Base-by-base conservation (phyloP, 2,797 vertebrate genomes). In the Ptychadena robeensis region DNA sequence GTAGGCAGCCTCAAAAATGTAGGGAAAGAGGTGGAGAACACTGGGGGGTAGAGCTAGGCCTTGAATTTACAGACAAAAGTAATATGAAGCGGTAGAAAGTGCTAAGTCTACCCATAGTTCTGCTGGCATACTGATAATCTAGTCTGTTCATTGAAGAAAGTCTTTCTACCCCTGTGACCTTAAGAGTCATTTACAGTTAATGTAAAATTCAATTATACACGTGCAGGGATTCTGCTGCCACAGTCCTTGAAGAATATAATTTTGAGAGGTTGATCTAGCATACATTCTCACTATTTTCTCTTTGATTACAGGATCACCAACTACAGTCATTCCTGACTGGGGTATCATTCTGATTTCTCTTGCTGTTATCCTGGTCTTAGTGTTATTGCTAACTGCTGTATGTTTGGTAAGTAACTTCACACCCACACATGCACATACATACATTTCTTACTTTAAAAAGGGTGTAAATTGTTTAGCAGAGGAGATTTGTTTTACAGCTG, bases 341-440 rank as follows among this genome's bases (percentile, higher is more conserved):
- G 75, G 75, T n/a, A 68, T 78, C 31, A 68, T 68, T 32, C 64
- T 78, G 14, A 68, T 78, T 18, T 34, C 30, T 27, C 40, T 78
- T 35, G 75, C 30, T 2, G 75, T 57, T 34, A 53, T 78, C 30
- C 40, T 67, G 53, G 30, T 15, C 2, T 27, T 14, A 7, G 2
- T 9, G 9, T 4, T 3, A 28, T 12, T 68, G 10, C 10, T 78
- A 1, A 3, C 10, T 35, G 7, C n/a, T 25, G 15, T 27, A 2
- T 78, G 34, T 68, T 25, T 8, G 40, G 75, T 78, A 78, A 68
- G 75, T 61, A 10, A 61, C 11, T 10, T 11, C 15, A 22, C 6
- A n/a, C n/a, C n/a, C n/a, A n/a, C n/a, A n/a, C n/a, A n/a, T n/a
- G n/a, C n/a, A n/a, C n/a, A n/a, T n/a, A n/a, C n/a, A n/a, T n/a